Evolutionary conservation across 2,113 vertebrate species (phyloP).

Genomic region (Chaenogobius annularis): DNA sequence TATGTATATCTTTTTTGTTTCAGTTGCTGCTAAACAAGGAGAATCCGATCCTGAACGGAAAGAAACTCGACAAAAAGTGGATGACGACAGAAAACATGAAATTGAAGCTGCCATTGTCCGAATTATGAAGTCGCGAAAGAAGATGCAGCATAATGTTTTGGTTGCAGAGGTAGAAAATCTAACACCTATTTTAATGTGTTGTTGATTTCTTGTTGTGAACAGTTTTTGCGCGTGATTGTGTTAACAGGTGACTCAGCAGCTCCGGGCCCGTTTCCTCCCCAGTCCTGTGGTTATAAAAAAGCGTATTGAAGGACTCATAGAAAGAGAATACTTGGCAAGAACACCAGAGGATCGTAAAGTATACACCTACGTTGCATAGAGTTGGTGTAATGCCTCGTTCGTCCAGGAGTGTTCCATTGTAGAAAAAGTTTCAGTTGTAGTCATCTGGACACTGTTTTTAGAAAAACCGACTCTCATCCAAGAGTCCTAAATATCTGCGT

Average conservation of each 20-base stretch:
- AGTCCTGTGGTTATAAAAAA: slow-evolving; percentile 99
- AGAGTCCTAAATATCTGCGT: too few species aligned
- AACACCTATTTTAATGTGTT: neutral
- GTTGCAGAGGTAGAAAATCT: slow-evolving; percentile 88
- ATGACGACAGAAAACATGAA: slow-evolving; percentile 98
- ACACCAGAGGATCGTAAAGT: slow-evolving; percentile 98
- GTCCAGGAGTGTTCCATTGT: too few species aligned
- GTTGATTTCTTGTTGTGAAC: neutral
- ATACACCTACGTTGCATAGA: slow-evolving; percentile 93
- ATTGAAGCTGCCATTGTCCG: slow-evolving; percentile 98
- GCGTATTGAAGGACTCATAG: slow-evolving; percentile 99
- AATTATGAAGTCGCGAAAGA: slow-evolving; percentile 99
- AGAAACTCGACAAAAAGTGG: slow-evolving; percentile 96
- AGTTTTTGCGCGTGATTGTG: neutral
- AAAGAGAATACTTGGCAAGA: slow-evolving; percentile 98
- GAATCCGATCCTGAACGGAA: slow-evolving; percentile 96
- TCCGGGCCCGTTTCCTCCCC: slow-evolving; percentile 93
- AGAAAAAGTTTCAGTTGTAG: too few species aligned
- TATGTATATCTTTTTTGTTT: neutral
- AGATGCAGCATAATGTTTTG: slow-evolving; percentile 97
- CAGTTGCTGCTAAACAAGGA: slow-evolving; percentile 98
- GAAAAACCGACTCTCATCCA: too few species aligned
- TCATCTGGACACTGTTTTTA: too few species aligned
- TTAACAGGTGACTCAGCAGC: slow-evolving; percentile 93
- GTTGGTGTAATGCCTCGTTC: too few species aligned